Percentiles rank a stretch among this genome's conserved stretches.
These are phyloP conservation scores for Drosophila pseudotalamancana DNA, from an alignment of 2,888 invertebrate species.

Conservation along the genomic window DNA sequence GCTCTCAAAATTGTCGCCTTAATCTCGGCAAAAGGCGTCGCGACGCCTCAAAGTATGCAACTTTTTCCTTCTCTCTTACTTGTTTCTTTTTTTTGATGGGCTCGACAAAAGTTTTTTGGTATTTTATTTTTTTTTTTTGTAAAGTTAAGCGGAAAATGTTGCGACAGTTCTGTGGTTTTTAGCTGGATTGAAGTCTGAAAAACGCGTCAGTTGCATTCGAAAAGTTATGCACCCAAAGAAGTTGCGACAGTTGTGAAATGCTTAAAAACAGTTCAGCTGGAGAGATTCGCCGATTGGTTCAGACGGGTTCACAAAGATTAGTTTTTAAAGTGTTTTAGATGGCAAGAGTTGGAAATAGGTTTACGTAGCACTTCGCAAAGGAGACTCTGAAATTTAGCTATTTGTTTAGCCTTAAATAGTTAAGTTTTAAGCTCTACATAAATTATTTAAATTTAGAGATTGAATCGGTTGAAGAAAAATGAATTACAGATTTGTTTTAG, in stretches of 20 bases:
- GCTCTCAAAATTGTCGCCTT: conserved; percentile 70
- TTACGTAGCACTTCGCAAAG: no score
- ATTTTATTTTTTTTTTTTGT: conserved; percentile 32
- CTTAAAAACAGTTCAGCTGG: conserved; percentile 11
- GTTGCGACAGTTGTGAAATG: conserved; percentile 26
- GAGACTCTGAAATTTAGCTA: no score
- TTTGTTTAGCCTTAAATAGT: no score
- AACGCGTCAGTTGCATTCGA: conserved; percentile 6
- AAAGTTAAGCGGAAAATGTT: conserved; percentile 36
- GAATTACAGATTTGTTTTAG: no score
- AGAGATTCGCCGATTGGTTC: conserved; percentile 5
- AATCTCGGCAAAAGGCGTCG: conserved; percentile 59
- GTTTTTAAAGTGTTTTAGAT: background rate
- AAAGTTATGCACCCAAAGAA: conserved; percentile 15
- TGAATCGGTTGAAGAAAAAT: no score
- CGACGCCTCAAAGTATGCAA: conserved; percentile 45
- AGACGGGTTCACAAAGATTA: background rate
- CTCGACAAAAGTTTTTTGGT: conserved; percentile 30
- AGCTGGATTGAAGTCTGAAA: conserved; percentile 25
- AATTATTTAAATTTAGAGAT: no score
- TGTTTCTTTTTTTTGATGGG: conserved; percentile 18
- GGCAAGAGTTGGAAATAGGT: no score
- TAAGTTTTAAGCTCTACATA: no score
- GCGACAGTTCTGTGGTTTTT: conserved; percentile 26
- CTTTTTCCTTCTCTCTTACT: conserved; percentile 39